Conservation (phyloP, 2,797 vertebrate species). For the Tympanoctomys barrerae region DNA sequence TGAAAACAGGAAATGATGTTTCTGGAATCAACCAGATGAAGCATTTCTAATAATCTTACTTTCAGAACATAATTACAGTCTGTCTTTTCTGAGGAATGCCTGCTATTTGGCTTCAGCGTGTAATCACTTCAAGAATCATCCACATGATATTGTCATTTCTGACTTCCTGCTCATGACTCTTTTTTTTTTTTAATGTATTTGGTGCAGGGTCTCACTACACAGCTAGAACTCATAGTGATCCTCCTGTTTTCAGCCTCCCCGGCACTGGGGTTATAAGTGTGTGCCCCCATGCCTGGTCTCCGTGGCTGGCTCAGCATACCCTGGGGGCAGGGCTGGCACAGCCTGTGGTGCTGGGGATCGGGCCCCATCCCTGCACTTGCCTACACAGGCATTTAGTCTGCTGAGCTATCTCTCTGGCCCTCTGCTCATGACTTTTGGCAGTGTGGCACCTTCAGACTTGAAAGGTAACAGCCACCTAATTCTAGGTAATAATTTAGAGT, state of each 20-base stretch:
- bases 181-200: background rate
- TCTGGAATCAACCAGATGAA: background rate
- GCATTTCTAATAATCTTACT: background rate
- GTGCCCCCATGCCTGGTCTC: too few relatives aligned
- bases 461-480: fast-evolving
- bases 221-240: too few relatives aligned
- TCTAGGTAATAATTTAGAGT: background rate
- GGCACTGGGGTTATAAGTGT: too few relatives aligned
- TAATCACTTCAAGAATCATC: background rate
- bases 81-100: background rate
- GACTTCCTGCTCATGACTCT: background rate
- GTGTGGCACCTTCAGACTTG: background rate
- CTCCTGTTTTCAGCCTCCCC: too few relatives aligned
- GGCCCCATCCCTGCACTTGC: too few relatives aligned
- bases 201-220: too few relatives aligned
- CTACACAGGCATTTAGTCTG: too few relatives aligned
- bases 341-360: too few relatives aligned
- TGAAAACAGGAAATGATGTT: background rate
- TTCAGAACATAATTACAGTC: background rate
- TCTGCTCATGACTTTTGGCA: too few relatives aligned
- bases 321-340: too few relatives aligned
- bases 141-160: background rate
- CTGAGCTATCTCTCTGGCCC: too few relatives aligned
- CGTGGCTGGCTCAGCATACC: too few relatives aligned
- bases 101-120: background rate